Evolutionary conservation across 30 jellyfish, hydroid and myxozoan genomes (phyloP), one percentile per base, ranked within the genome.

Genomic region (Nemopilema nomurai): DNA sequence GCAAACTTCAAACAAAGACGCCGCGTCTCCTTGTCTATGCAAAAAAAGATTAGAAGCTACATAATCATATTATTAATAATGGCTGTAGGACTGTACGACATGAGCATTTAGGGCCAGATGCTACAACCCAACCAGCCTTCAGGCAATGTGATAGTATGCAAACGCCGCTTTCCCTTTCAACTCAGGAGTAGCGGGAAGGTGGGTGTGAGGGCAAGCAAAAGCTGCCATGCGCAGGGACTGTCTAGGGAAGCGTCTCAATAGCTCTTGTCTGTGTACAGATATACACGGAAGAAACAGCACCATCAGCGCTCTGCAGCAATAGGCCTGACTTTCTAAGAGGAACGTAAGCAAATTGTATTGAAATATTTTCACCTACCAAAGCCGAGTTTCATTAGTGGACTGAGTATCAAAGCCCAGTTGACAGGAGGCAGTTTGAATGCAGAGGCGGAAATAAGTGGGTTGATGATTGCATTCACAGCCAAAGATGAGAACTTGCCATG

Each of bases 371-470:
- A 28, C 79, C 29, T 69, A 81, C 90, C 83, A 63, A 33, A 84
- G 67, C 96, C 92, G 27, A 79, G 78, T 52, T 80, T 72, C 86
- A 77, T 32, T 22, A 90, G 70, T 8, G 96, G 92, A 70, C 77
- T 84, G 49, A 90, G 50, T 4, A 65, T 89, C 16, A 72, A 81
- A 9, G 96, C 85, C 97, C 97, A 90, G 74, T 77, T 77, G 9
- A 84, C 97, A 66, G 97, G 92, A 4, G 97, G 97, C 18, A 90
- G 78, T 27, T 51, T 85, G 24, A 28, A 21, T 0, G 52, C 82
- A 1, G 85, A 53, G 18, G 72, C 62, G 21, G 51, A 32, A 53
- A 53, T 70, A 27, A 85, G 80, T 28, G 79, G 22, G 21, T 53
- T 18, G 28, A 85, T 20, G 16, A 84, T 29, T 13, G 84, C 28